These are phyloP conservation scores for Poecile atricapillus DNA, from an alignment of 2,113 vertebrate genomes.

Conservation along the genomic window DNA sequence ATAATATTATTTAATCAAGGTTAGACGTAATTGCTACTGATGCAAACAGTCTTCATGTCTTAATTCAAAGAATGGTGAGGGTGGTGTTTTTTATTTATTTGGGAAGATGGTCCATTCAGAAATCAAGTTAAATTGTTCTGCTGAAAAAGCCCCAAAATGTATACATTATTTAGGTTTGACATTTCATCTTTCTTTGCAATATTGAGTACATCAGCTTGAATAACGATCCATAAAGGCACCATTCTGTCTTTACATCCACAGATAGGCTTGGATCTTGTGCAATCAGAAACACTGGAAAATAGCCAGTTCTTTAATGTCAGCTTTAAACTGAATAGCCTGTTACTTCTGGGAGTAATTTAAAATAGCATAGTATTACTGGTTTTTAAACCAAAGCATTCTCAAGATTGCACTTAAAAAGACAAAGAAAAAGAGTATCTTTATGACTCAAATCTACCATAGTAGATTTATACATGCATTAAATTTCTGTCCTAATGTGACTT, in stretches of 20 bases:
- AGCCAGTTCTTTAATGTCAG: background rate
- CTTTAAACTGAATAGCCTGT: background rate
- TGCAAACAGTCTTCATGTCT: background rate
- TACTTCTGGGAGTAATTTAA: background rate
- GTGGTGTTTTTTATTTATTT: background rate
- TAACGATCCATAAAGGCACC: background rate
- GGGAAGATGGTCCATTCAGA: background rate
- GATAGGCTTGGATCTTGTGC: background rate
- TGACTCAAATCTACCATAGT: background rate
- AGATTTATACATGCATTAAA: background rate
- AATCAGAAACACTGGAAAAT: background rate
- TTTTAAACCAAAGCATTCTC: background rate
- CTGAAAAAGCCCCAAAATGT: background rate
- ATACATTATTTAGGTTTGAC: background rate
- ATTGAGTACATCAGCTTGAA: background rate
- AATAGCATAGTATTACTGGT: accelerated
- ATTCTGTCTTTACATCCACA: background rate
- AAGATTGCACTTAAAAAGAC: background rate
- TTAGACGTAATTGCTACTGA: conserved; percentile 26
- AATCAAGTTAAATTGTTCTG: background rate
- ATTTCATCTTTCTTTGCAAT: background rate
- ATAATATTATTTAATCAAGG: conserved; percentile 1
- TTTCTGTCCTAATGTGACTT: background rate
- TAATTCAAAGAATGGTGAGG: background rate
- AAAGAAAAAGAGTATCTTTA: background rate